Conservation (phyloP, 1,140 invertebrate genomes). For the Drosophila azteca region DNA sequence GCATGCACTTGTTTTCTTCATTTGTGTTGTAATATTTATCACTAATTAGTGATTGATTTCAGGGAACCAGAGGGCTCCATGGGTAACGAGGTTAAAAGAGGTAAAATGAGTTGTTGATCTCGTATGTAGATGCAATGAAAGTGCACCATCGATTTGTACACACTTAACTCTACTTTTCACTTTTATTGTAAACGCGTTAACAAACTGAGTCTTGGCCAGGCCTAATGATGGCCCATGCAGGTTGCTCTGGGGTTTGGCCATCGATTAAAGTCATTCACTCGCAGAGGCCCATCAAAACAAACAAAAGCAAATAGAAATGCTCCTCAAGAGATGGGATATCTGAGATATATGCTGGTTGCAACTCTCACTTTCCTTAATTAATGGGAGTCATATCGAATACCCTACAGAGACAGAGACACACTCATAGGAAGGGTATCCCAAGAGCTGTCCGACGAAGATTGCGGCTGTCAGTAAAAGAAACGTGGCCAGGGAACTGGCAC, state of each 20-base stretch:
- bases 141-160: constrained; percentile 18
- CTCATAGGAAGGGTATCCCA: background rate
- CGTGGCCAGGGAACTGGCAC: constrained; percentile 21
- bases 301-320: constrained; percentile 32
- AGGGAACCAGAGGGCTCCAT: background rate
- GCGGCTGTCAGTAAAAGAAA: no score
- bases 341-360: constrained; percentile 40
- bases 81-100: background rate
- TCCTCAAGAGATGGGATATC: constrained; percentile 17
- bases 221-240: constrained; percentile 64
- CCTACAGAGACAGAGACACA: background rate
- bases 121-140: constrained; percentile 47
- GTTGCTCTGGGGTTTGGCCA: constrained; percentile 25
- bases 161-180: constrained; percentile 48
- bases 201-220: constrained; percentile 24
- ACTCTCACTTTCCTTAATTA: constrained; percentile 62
- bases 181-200: constrained; percentile 47
- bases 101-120: background rate
- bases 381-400: constrained; percentile 3
- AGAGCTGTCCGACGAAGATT: background rate
- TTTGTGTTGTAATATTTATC: no score
- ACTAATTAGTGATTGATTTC: no score
- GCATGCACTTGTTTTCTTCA: no score
- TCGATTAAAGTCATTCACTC: constrained; percentile 65
- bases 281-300: constrained; percentile 34